Conservation (phyloP, 2,797 vertebrate genomes). For the Chromis chromis region DNA sequence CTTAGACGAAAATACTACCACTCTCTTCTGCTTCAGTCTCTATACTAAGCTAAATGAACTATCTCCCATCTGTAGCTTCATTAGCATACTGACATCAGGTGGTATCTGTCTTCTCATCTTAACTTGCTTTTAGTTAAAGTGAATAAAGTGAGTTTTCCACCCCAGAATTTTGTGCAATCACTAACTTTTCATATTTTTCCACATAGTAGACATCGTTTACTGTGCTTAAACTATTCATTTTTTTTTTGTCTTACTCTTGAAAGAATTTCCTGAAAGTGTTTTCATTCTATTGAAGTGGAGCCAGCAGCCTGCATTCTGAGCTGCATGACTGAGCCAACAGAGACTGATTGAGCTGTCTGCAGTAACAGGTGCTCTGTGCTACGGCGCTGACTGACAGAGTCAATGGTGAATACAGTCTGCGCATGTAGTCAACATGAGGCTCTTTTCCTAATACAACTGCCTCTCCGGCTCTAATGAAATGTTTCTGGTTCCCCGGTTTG, state of each 20-base stretch:
- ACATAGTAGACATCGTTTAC: too few relatives aligned
- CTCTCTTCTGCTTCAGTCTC: too few relatives aligned
- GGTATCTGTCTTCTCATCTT: not conserved
- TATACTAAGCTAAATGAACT: not conserved
- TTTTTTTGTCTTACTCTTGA: not conserved
- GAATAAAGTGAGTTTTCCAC: too few relatives aligned
- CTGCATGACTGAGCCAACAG: conserved; percentile 15
- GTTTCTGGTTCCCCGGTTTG: not conserved
- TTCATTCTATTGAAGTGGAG: conserved; percentile 6
- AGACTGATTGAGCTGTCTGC: conserved; percentile 48
- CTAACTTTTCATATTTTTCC: too few relatives aligned
- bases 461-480: not conserved
- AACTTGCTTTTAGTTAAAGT: too few relatives aligned
- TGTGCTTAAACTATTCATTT: not conserved
- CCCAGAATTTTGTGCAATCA: too few relatives aligned
- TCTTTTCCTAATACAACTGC: conserved; percentile 5
- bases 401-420: conserved; percentile 10
- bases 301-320: conserved; percentile 17
- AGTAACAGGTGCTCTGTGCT: conserved; percentile 64
- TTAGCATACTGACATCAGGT: not conserved
- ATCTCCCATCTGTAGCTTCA: not conserved
- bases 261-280: conserved; percentile 14
- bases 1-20: not conserved
- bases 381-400: conserved; percentile 17
- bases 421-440: not conserved